Percentiles rank a stretch among this genome's conserved stretches.
Evolutionary conservation across 2,888 invertebrate species (phyloP).

Genomic region (Cacoxenus indagator): DNA sequence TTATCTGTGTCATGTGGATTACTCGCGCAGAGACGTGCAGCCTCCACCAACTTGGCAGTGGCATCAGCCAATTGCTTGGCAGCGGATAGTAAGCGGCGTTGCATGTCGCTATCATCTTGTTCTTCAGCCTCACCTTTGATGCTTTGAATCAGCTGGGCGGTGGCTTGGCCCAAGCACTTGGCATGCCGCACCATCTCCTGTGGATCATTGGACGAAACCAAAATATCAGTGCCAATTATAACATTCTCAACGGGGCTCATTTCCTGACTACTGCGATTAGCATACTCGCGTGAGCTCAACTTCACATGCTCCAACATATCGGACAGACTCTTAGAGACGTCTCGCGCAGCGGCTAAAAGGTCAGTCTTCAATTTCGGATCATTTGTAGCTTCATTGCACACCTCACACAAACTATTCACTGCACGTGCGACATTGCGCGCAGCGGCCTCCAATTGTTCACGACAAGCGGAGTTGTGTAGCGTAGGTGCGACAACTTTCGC

Average conservation of each 20-base stretch:
- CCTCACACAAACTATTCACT: conserved; percentile 88
- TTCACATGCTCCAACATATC: conserved; percentile 92
- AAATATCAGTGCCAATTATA: conserved; percentile 87
- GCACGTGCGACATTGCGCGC: conserved; percentile 93
- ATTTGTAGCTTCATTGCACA: conserved; percentile 82
- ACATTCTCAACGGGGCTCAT: conserved; percentile 89
- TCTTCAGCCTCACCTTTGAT: conserved; percentile 96
- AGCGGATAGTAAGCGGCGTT: conserved; percentile 90
- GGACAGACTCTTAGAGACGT: conserved; percentile 90
- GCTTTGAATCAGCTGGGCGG: conserved; percentile 92
- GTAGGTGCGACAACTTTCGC: conserved; percentile 94
- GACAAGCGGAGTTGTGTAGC: conserved; percentile 83
- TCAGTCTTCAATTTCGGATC: conserved; percentile 80
- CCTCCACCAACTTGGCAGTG: conserved; percentile 96
- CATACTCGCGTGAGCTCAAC: conserved; percentile 76
- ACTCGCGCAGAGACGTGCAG: conserved; percentile 92
- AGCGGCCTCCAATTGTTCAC: conserved; percentile 92
- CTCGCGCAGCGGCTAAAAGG: conserved; percentile 86
- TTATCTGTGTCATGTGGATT: conserved; percentile 85
- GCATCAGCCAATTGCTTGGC: conserved; percentile 96
- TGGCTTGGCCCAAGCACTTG: conserved; percentile 91
- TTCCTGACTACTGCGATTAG: conserved; percentile 80
- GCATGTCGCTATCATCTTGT: conserved; percentile 88
- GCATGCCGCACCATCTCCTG: conserved; percentile 96
- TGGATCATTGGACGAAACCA: conserved; percentile 88